phyloP scores from a whole-genome alignment of 2,113 vertebrate genomes.

The Pterocles gutturalis region DNA sequence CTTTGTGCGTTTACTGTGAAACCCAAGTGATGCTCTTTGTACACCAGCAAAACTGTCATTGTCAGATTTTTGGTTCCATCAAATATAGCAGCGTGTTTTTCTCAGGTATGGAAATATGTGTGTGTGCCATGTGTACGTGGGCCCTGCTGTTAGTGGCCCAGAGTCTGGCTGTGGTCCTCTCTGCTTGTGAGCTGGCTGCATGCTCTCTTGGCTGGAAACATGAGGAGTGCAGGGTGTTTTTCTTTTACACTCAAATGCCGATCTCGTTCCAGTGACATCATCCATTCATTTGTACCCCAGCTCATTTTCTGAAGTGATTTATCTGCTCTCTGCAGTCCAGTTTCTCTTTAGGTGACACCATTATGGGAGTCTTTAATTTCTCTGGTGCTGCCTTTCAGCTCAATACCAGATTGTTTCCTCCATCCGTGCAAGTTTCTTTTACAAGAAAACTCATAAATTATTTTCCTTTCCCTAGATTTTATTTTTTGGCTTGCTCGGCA shows the following conservation, averaged over 20 bases:
- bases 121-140: background rate
- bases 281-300: background rate
- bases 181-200: background rate
- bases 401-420: background rate
- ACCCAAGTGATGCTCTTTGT: background rate
- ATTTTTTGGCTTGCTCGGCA: background rate
- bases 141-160: background rate
- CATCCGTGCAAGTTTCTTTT: background rate
- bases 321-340: background rate
- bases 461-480: background rate
- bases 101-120: background rate
- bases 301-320: constrained; percentile 16
- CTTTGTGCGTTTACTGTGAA: background rate
- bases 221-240: background rate
- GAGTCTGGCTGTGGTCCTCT: background rate
- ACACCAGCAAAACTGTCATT: background rate
- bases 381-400: background rate
- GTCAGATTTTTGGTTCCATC: background rate
- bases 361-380: background rate
- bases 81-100: background rate
- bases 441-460: constrained; percentile 33
- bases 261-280: background rate
- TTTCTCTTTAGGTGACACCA: background rate
- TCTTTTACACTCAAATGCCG: background rate
- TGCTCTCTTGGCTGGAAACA: background rate